phyloP scores from a whole-genome alignment of 2,113 vertebrate species.

The Nycticebus coucang region DNA sequence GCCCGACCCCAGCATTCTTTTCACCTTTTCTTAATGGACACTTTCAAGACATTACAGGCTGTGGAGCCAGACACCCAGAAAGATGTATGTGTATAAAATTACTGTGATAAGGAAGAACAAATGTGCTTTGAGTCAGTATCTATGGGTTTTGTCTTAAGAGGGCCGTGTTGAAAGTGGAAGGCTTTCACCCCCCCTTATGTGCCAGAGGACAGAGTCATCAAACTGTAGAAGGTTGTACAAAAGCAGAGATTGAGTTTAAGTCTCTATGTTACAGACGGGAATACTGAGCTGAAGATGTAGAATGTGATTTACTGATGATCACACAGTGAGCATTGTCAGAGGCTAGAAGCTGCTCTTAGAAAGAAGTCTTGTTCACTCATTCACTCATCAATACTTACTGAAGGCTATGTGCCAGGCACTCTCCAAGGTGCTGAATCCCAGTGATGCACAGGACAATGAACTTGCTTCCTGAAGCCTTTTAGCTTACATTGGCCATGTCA shows the following conservation, averaged over 20 bases:
- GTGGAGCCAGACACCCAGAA: not conserved
- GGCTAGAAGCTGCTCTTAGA: not conserved
- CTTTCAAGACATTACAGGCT: not conserved
- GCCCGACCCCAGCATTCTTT: not conserved
- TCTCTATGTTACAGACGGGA: not conserved
- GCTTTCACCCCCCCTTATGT: not conserved
- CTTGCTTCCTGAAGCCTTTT: not conserved
- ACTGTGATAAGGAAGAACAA: not conserved
- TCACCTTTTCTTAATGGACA: not conserved
- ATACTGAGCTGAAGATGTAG: not conserved
- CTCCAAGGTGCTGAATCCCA: not conserved
- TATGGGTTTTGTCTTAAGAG: not conserved
- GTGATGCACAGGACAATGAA: not conserved
- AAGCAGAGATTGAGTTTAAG: not conserved
- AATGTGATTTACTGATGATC: not conserved
- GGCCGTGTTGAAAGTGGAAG: not conserved
- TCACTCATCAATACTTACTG: not conserved
- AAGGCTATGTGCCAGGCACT: not conserved
- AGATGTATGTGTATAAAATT: not conserved
- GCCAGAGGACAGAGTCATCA: not conserved
- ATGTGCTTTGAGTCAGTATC: not conserved
- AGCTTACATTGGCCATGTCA: too few species aligned
- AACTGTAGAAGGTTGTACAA: not conserved
- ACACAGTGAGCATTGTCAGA: not conserved
- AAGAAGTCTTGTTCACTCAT: not conserved